A percentile compares a stretch with the other conserved stretches of the same genome.
Conservation (phyloP, 1,140 invertebrate genomes). For the Ylistrum balloti region DNA sequence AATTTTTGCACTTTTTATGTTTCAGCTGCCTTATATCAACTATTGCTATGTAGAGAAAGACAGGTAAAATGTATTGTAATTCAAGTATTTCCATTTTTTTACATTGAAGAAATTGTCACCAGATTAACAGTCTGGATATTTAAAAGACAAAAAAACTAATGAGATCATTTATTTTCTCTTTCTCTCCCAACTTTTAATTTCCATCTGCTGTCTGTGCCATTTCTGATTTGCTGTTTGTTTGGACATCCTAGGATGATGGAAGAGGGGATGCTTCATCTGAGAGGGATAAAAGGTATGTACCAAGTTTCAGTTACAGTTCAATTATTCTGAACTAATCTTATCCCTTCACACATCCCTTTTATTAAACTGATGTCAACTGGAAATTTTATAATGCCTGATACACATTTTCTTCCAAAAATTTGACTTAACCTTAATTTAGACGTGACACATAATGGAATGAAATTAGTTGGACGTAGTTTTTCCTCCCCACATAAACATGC, state of each 20-base stretch:
- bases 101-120: not conserved
- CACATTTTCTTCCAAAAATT: not conserved
- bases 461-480: not conserved
- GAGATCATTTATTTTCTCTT: conserved; percentile 67
- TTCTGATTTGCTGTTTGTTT: conserved; percentile 71
- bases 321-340: not conserved
- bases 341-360: not conserved
- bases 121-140: not conserved
- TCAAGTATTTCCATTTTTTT: not conserved
- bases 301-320: not conserved
- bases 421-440: no score
- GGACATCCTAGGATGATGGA: conserved; percentile 68
- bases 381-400: not conserved
- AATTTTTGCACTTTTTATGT: conserved; percentile 30
- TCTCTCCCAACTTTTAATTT: conserved; percentile 59
- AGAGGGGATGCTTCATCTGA: conserved; percentile 66
- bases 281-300: conserved; percentile 63
- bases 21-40: conserved; percentile 1
- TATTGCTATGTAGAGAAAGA: not conserved
- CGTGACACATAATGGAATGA: not conserved
- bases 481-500: not conserved
- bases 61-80: conserved; percentile 25
- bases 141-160: conserved; percentile 62
- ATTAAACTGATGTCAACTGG: not conserved
- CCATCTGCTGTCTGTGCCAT: conserved; percentile 61